phyloP scores from a whole-genome alignment of 2,797 vertebrate genomes.

The Orestias chungarensis region DNA sequence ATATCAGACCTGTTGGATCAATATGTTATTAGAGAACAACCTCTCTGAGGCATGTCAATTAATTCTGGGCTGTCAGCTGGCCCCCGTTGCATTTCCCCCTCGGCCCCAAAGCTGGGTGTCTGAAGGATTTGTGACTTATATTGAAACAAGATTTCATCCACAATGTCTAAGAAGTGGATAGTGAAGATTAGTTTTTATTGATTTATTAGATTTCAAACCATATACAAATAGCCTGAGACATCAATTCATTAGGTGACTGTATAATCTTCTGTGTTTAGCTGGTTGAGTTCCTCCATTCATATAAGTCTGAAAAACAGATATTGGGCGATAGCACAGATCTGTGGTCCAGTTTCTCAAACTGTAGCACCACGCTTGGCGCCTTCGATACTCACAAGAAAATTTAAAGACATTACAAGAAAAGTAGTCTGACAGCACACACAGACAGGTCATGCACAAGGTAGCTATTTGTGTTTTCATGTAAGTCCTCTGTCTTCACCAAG shows the following conservation, averaged over 20 bases:
- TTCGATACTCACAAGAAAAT: not conserved
- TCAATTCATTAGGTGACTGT: not conserved
- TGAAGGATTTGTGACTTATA: constrained; percentile 59
- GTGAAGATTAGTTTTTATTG: not conserved
- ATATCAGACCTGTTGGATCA: constrained; percentile 88
- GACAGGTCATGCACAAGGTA: not conserved
- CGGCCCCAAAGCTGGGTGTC: constrained; percentile 72
- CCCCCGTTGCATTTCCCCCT: constrained; percentile 52
- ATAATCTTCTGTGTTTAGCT: not conserved
- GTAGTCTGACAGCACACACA: not conserved
- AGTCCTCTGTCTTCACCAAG: no score
- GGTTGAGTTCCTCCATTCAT: not conserved
- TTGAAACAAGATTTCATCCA: constrained; percentile 42
- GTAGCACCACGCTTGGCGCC: not conserved
- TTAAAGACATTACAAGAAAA: not conserved
- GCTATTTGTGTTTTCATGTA: no score
- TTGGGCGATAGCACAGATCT: not conserved
- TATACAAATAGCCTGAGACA: not conserved
- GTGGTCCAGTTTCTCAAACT: not conserved
- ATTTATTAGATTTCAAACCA: constrained; percentile 9
- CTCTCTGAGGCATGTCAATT: constrained; percentile 86
- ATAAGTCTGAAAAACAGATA: no score
- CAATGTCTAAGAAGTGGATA: constrained; percentile 13
- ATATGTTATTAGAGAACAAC: constrained; percentile 96
- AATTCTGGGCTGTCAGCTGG: constrained; percentile 87